Conservation (phyloP, 2,113 vertebrate genomes). For the Albula goreensis region DNA sequence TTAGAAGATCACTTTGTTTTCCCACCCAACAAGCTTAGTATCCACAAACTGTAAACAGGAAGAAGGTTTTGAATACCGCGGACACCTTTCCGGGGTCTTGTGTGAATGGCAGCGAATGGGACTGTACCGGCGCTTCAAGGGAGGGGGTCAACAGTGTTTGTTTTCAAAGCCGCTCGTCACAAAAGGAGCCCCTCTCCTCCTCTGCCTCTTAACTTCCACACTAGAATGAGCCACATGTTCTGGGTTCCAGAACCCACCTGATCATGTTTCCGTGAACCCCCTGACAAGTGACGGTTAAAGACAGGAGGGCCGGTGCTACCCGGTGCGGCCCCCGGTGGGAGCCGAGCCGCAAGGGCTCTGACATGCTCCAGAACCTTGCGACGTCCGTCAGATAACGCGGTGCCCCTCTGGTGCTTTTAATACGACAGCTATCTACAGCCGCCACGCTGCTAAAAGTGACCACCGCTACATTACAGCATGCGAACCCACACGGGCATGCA, state of each 20-base stretch:
- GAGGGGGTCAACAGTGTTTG: neutral
- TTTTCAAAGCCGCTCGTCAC: neutral
- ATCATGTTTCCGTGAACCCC: constrained; percentile 39
- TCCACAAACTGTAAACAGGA: neutral
- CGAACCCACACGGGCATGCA: neutral
- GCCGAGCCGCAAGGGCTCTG: neutral
- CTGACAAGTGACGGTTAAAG: constrained; percentile 34
- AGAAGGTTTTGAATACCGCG: neutral
- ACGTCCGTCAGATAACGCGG: constrained; percentile 2
- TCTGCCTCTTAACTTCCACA: constrained; percentile 44
- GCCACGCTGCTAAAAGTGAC: neutral
- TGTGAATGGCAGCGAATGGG: neutral
- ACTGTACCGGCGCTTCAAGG: neutral
- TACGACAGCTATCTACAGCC: neutral
- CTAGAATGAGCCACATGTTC: constrained; percentile 56
- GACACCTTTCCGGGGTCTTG: neutral
- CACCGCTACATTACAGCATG: constrained; percentile 11
- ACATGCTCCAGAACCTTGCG: neutral
- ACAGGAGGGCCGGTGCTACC: constrained; percentile 41
- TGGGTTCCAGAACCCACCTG: constrained; percentile 21
- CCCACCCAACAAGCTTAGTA: neutral
- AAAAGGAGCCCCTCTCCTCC: constrained; percentile 20
- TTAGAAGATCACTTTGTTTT: neutral
- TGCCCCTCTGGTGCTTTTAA: constrained; percentile 9
- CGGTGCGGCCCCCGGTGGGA: neutral